A percentile compares a stretch with the other conserved stretches of the same genome.
Evolutionary conservation across 2,113 vertebrate species (phyloP).

Genomic region (Trichomycterus rosablanca): DNA sequence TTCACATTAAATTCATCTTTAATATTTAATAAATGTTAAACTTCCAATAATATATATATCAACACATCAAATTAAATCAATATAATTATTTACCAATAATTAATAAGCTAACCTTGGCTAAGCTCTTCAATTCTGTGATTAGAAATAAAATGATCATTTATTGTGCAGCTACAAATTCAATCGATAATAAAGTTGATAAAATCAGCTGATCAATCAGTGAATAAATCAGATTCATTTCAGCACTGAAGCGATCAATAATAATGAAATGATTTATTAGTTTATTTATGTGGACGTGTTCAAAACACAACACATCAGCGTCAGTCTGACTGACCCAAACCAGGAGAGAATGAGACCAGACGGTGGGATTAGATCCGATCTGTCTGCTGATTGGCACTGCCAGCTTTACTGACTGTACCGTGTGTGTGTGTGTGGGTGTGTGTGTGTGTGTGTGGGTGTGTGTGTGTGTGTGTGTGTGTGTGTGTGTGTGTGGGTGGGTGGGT

Average conservation of each 20-base stretch:
- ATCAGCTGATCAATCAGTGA: neutral
- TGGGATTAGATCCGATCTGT: conserved; percentile 32
- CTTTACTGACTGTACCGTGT: conserved; percentile 52
- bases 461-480: conserved; percentile 61
- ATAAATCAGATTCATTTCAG: conserved; percentile 17
- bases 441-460: conserved; percentile 62
- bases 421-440: conserved; percentile 59
- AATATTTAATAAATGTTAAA: too few relatives aligned
- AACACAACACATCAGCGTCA: conserved; percentile 31
- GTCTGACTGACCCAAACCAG: conserved; percentile 27
- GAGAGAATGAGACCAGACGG: conserved; percentile 16
- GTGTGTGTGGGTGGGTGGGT: too few relatives aligned
- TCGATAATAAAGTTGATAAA: conserved; percentile 38
- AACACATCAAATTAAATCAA: too few relatives aligned
- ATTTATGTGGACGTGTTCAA: conserved; percentile 25
- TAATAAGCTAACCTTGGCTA: too few relatives aligned
- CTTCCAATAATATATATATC: too few relatives aligned
- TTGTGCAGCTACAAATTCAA: too few relatives aligned
- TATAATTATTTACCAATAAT: too few relatives aligned
- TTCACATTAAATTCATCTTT: too few relatives aligned
- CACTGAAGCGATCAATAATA: too few relatives aligned
- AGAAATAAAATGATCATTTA: too few relatives aligned
- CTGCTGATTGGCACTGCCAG: conserved; percentile 52
- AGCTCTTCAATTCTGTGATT: too few relatives aligned
- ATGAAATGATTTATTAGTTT: conserved; percentile 34